Percentiles rank a stretch among this genome's conserved stretches.
Conservation (phyloP, 2,797 vertebrate genomes). For the Sphenodon punctatus region DNA sequence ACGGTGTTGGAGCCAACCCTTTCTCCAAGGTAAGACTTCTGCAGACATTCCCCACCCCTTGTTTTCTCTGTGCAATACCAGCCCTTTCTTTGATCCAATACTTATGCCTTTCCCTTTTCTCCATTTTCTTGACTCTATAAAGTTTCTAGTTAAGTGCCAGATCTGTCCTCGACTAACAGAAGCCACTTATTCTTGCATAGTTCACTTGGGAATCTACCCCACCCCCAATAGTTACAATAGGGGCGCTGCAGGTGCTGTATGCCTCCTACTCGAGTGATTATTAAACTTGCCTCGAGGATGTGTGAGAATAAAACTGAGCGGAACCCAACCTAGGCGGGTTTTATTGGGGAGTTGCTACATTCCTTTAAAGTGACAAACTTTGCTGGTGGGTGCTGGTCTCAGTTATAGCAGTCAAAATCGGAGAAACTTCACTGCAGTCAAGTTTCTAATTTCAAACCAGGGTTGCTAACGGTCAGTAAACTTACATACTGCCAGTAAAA, state of each 20-base stretch:
- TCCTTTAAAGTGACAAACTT: background rate
- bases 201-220: constrained; percentile 6
- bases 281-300: background rate
- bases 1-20: background rate
- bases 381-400: background rate
- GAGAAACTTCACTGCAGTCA: background rate
- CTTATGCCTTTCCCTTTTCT: background rate
- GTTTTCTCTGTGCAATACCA: background rate
- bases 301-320: background rate
- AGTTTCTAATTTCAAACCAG: background rate
- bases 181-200: background rate
- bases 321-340: background rate
- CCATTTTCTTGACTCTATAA: background rate
- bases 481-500: no score
- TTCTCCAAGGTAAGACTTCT: constrained; percentile 66
- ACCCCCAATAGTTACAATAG: fast-evolving
- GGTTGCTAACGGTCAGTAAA: no score
- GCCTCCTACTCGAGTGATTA: background rate
- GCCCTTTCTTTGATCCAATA: background rate
- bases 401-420: background rate
- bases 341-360: fast-evolving
- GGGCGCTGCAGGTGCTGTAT: fast-evolving
- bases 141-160: fast-evolving
- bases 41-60: background rate
- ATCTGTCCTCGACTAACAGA: background rate